These are phyloP conservation scores for Porites australiensis DNA, from an alignment of 64 coral and sea anemone species.

Conservation along the genomic window DNA sequence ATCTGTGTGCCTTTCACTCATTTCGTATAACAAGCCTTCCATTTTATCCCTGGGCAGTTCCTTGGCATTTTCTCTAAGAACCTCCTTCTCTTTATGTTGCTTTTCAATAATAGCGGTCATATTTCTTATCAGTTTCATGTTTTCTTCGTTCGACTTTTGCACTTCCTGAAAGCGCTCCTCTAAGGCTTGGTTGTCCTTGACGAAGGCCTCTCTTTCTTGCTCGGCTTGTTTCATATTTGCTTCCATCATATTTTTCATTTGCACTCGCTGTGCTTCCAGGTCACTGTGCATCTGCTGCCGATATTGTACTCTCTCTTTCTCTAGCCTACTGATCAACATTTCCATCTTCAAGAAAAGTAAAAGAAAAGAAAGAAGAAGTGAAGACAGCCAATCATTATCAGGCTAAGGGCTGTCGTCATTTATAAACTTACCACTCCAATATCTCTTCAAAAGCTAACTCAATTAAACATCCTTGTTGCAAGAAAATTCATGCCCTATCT, in stretches of 20 bases:
- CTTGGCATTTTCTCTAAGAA: neutral
- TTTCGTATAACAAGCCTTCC: neutral
- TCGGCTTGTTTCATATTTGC: constrained; percentile 65
- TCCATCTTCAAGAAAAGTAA: constrained; percentile 33
- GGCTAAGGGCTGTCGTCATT: too few species aligned
- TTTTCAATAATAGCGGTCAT: neutral
- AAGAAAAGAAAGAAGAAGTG: too few species aligned
- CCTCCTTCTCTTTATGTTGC: constrained; percentile 12
- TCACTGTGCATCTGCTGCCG: constrained; percentile 67
- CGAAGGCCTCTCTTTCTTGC: constrained; percentile 28
- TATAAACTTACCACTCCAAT: too few species aligned
- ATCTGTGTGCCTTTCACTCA: neutral
- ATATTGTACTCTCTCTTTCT: constrained; percentile 45
- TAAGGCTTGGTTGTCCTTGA: constrained; percentile 43
- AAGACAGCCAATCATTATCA: neutral
- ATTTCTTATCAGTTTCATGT: constrained; percentile 27
- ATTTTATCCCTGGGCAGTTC: neutral
- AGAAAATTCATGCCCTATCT: too few species aligned
- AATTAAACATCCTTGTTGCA: too few species aligned
- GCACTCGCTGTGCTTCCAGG: constrained; percentile 36
- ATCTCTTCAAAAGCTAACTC: too few species aligned
- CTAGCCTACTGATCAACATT: constrained; percentile 43
- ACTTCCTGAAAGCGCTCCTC: constrained; percentile 19
- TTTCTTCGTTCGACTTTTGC: constrained; percentile 24
- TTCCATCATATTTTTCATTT: constrained; percentile 65